Evolutionary conservation across 2,113 vertebrate genomes (phyloP).

Genomic region (Ochotona princeps): DNA sequence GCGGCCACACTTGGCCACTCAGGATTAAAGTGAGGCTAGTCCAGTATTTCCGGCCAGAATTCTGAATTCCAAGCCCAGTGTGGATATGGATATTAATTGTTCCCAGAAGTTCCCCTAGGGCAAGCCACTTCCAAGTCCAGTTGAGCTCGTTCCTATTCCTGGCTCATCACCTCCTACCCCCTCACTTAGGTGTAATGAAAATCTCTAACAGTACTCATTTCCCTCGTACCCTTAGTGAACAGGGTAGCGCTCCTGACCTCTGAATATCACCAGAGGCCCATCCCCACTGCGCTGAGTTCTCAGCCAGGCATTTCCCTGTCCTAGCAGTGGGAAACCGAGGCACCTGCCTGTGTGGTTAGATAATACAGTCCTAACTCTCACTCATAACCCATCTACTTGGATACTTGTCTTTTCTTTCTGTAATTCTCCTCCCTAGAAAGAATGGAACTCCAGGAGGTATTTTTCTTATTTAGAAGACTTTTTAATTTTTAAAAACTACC

Average conservation of each 20-base stretch:
- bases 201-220: neutral
- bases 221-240: neutral
- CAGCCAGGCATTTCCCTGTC: neutral
- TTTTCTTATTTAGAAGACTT: conserved; percentile 27
- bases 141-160: neutral
- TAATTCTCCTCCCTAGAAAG: neutral
- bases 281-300: neutral
- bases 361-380: fast-evolving
- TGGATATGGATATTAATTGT: neutral
- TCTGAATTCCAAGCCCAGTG: neutral
- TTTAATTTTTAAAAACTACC: conserved; percentile 6
- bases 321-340: neutral
- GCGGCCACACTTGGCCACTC: neutral
- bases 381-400: neutral
- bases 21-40: neutral
- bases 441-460: neutral
- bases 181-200: neutral
- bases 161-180: too few species aligned
- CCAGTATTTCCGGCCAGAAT: neutral
- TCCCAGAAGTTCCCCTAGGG: neutral
- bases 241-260: too few species aligned
- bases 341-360: neutral
- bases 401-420: neutral
- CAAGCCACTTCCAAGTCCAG: neutral
- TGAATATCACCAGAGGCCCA: too few species aligned